phyloP scores from a whole-genome alignment of 2,113 vertebrate species.

The Phalacrocorax pelagicus region DNA sequence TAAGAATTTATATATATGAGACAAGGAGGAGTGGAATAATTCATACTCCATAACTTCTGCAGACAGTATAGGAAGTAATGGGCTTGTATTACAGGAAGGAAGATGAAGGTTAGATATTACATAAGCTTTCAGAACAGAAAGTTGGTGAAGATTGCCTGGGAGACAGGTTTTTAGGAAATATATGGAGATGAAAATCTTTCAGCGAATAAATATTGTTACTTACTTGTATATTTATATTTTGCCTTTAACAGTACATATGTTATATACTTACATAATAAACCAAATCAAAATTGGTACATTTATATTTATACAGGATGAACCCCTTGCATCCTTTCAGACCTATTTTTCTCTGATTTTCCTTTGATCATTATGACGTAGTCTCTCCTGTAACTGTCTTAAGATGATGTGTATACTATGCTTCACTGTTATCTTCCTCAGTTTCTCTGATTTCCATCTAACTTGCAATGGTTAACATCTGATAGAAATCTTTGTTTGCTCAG shows the following conservation, averaged over 20 bases:
- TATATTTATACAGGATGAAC: neutral
- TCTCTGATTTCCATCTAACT: neutral
- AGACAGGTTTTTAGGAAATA: neutral
- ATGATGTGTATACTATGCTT: neutral
- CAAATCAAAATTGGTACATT: neutral
- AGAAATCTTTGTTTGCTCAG: neutral
- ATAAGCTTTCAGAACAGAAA: neutral
- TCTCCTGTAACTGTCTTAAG: neutral
- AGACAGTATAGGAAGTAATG: neutral
- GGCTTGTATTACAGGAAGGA: neutral
- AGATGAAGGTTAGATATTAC: neutral
- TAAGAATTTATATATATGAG: neutral
- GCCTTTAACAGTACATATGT: neutral
- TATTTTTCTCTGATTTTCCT: neutral
- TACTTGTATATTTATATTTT: neutral
- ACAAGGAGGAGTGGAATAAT: neutral
- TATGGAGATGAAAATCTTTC: neutral
- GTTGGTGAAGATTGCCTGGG: neutral
- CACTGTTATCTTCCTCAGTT: neutral
- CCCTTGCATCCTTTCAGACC: neutral
- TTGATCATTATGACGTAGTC: neutral
- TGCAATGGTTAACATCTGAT: neutral
- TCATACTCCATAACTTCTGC: neutral
- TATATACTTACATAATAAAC: neutral
- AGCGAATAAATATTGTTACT: neutral